These are phyloP conservation scores for Byasa hedistus DNA, from an alignment of 2,888 invertebrate species.

Conservation along the genomic window DNA sequence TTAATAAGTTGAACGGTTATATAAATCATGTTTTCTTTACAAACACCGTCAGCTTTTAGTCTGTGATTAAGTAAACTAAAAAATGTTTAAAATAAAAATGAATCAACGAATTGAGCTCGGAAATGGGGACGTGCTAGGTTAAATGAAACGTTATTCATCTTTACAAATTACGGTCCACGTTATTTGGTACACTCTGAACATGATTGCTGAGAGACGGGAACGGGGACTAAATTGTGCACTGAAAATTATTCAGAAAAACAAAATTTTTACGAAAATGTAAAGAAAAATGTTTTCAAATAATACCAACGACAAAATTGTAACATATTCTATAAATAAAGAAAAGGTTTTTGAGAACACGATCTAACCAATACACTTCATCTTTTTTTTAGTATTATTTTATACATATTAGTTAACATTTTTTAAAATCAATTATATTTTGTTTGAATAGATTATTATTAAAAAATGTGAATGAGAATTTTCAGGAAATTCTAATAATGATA, in stretches of 20 bases:
- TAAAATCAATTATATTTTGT: neutral
- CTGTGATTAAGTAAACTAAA: conserved; percentile 47
- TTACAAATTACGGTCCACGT: conserved; percentile 75
- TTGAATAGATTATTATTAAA: neutral
- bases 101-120: conserved; percentile 66
- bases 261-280: neutral
- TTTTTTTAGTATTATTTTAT: neutral
- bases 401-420: neutral
- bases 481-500: too few relatives aligned
- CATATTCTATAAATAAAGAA: too few relatives aligned
- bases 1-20: neutral
- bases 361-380: too few relatives aligned
- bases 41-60: neutral
- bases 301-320: neutral
- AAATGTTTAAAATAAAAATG: conserved; percentile 73
- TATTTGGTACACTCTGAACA: conserved; percentile 25
- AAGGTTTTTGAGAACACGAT: too few relatives aligned
- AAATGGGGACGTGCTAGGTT: conserved; percentile 70
- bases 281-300: neutral
- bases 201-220: conserved; percentile 20
- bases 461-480: too few relatives aligned
- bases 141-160: conserved; percentile 78
- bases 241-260: conserved; percentile 12
- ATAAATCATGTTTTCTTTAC: too few relatives aligned
- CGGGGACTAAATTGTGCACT: conserved; percentile 9